phyloP scores from a whole-genome alignment of 2,888 invertebrate species.

The Dynastes hyllus region DNA sequence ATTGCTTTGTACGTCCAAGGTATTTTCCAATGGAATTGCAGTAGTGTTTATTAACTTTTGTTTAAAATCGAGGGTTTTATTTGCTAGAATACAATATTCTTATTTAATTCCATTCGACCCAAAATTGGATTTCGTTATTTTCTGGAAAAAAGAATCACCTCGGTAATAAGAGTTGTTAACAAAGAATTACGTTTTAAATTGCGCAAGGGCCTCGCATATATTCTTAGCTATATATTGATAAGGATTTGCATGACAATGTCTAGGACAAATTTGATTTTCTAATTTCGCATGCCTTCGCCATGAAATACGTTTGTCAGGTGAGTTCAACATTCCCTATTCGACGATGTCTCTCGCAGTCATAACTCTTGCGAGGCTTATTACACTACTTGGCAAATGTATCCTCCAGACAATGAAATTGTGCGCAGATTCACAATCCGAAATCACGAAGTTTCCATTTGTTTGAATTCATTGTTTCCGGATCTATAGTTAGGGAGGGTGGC shows the following conservation, averaged over 20 bases:
- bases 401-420: slow-evolving; percentile 26
- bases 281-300: slow-evolving; percentile 17
- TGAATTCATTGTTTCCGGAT: slow-evolving; percentile 39
- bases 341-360: slow-evolving; percentile 17
- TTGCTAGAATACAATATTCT: too few species aligned
- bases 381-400: slow-evolving; percentile 9
- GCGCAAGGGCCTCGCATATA: too few species aligned
- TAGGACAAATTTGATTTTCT: slow-evolving; percentile 26
- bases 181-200: too few species aligned
- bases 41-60: too few species aligned
- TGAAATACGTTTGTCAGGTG: slow-evolving; percentile 20
- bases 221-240: too few species aligned
- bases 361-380: slow-evolving; percentile 28
- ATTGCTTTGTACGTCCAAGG: too few species aligned
- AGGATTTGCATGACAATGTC: not conserved
- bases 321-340: slow-evolving; percentile 8
- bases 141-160: too few species aligned
- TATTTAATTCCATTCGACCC: too few species aligned
- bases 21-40: too few species aligned
- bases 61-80: too few species aligned
- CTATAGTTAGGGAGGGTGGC: slow-evolving; percentile 15
- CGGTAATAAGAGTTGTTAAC: too few species aligned
- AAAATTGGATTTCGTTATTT: too few species aligned
- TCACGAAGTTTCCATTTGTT: slow-evolving; percentile 31
- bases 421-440: slow-evolving; percentile 25